These are phyloP conservation scores for Danio tinwini DNA, from an alignment of 2,797 vertebrate species.

Conservation along the genomic window DNA sequence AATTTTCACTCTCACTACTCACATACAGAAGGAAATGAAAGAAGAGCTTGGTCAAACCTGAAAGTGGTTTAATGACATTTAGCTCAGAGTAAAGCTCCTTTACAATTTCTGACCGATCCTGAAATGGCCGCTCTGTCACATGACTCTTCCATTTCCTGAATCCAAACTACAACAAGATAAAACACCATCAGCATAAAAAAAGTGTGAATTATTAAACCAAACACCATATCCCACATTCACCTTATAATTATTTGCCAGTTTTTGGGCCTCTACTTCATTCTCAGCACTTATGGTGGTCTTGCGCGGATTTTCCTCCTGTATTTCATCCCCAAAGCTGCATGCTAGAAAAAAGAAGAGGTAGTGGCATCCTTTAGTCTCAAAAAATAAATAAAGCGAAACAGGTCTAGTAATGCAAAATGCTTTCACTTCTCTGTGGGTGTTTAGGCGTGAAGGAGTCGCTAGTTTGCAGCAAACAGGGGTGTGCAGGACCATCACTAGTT, in stretches of 20 bases:
- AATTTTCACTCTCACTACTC: background rate
- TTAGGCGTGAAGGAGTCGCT: slow-evolving; percentile 63
- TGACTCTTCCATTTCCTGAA: slow-evolving; percentile 96
- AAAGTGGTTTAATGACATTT: slow-evolving; percentile 75
- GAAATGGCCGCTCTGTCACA: slow-evolving; percentile 85
- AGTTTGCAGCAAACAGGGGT: slow-evolving; percentile 63
- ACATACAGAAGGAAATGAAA: background rate
- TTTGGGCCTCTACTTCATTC: slow-evolving; percentile 85
- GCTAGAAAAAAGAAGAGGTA: slow-evolving; percentile 57
- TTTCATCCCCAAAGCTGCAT: slow-evolving; percentile 72
- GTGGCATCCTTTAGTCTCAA: background rate
- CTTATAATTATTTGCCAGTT: slow-evolving; percentile 88
- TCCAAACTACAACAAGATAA: slow-evolving; percentile 79
- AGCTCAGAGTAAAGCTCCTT: slow-evolving; percentile 92
- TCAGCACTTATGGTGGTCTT: slow-evolving; percentile 83
- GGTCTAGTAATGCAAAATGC: background rate
- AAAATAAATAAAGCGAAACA: background rate
- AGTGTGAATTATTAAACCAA: background rate
- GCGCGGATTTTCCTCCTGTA: slow-evolving; percentile 73
- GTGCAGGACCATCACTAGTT: slow-evolving; percentile 51
- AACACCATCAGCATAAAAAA: background rate
- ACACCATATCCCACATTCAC: slow-evolving; percentile 55
- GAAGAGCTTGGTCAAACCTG: slow-evolving; percentile 68
- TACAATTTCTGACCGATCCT: slow-evolving; percentile 85
- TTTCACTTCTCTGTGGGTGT: slow-evolving; percentile 69